These are phyloP conservation scores for Steinernema khuongi DNA, from an alignment of 1,140 invertebrate genomes.

Conservation along the genomic window DNA sequence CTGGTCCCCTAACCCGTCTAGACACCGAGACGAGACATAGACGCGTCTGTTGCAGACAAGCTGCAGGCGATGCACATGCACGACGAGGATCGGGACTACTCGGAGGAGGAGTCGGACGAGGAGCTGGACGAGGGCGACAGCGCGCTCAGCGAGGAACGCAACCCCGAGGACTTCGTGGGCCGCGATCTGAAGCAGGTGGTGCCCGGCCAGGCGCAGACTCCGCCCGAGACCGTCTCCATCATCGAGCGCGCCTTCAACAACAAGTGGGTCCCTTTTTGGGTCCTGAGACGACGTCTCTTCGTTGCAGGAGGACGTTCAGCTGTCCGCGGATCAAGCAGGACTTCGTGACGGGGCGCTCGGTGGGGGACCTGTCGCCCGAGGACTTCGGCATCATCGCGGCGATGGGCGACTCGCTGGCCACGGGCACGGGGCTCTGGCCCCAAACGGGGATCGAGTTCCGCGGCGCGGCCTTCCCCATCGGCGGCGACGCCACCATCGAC, in stretches of 20 bases:
- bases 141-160: background rate
- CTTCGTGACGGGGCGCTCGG: slow-evolving; percentile 21
- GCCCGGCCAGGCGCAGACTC: background rate
- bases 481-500: slow-evolving; percentile 57
- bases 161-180: background rate
- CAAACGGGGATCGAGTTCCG: slow-evolving; percentile 53
- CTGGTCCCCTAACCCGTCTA: too few relatives aligned
- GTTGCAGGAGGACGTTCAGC: slow-evolving; percentile 33
- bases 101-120: background rate
- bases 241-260: slow-evolving; percentile 1
- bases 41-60: background rate
- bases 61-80: background rate
- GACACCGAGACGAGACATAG: too few relatives aligned
- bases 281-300: background rate
- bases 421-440: slow-evolving; percentile 54
- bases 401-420: slow-evolving; percentile 42
- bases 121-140: background rate
- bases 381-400: slow-evolving; percentile 38
- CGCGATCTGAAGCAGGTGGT: background rate
- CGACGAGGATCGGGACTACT: background rate
- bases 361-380: slow-evolving; percentile 35
- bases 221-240: background rate
- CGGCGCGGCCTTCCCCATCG: slow-evolving; percentile 55
- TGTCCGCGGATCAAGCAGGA: slow-evolving; percentile 35
- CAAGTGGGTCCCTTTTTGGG: background rate